A percentile compares a stretch with the other conserved stretches of the same genome.
phyloP scores from a whole-genome alignment of 2,113 vertebrate genomes.

The Lepidothrix coronata region DNA sequence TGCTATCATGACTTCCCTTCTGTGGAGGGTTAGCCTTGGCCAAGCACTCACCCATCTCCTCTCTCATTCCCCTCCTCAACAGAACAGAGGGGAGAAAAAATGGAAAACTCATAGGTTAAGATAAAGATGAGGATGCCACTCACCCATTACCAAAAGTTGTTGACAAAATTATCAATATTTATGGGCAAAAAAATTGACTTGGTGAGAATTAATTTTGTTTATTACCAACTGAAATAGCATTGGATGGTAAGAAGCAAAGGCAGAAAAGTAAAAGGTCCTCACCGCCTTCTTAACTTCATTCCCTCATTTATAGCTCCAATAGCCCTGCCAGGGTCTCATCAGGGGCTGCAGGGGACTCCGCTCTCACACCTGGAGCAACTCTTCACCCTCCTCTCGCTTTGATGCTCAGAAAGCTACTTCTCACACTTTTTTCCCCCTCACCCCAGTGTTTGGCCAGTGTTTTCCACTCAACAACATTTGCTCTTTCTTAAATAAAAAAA shows the following conservation, averaged over 20 bases:
- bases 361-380: not conserved
- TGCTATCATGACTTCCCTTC: not conserved
- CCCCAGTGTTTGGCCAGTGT: not conserved
- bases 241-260: not conserved
- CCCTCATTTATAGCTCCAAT: not conserved
- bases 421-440: not conserved
- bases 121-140: not conserved
- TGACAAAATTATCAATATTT: not conserved
- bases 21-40: not conserved
- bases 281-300: not conserved
- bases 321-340: not conserved
- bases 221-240: not conserved
- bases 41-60: not conserved
- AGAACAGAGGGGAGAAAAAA: not conserved
- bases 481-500: not conserved
- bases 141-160: not conserved
- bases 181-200: not conserved
- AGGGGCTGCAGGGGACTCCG: accelerated
- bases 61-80: not conserved
- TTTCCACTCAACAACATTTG: not conserved
- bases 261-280: not conserved
- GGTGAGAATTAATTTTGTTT: not conserved
- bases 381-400: not conserved
- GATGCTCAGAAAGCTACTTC: not conserved
- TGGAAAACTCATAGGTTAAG: not conserved